phyloP scores from a whole-genome alignment of 35 echinoderm and acorn worm genomes.

The Holothuria glaberrima region DNA sequence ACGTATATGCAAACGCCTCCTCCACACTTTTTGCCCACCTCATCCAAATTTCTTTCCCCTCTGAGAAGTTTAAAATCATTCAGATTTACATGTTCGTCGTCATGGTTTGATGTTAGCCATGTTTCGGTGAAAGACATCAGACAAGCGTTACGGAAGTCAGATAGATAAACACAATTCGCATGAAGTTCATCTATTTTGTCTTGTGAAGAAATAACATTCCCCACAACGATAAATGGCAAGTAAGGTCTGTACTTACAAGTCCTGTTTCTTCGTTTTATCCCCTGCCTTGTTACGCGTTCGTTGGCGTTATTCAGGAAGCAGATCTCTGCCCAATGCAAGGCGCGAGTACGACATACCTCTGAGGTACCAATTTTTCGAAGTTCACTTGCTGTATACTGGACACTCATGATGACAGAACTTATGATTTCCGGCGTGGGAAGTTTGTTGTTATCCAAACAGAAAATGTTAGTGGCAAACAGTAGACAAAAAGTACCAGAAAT shows the following conservation, averaged over 20 bases:
- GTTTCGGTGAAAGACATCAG: slow-evolving; percentile 38
- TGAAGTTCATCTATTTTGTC: slow-evolving; percentile 35
- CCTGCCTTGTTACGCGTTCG: neutral
- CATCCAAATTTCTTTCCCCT: neutral
- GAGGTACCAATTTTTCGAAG: too few species aligned
- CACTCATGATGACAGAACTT: too few species aligned
- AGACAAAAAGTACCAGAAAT: too few species aligned
- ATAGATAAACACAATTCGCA: neutral
- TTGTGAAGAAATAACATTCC: neutral
- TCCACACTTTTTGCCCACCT: neutral
- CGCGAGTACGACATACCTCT: too few species aligned
- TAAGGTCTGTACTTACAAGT: neutral
- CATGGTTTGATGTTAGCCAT: slow-evolving; percentile 5
- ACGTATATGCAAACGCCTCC: neutral
- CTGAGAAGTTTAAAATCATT: slow-evolving; percentile 48
- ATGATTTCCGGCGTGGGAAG: too few species aligned
- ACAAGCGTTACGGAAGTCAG: slow-evolving; percentile 15
- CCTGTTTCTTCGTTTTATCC: neutral
- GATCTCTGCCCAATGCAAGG: too few species aligned
- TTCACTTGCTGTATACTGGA: too few species aligned
- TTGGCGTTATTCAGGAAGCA: neutral
- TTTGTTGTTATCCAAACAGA: too few species aligned
- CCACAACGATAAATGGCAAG: neutral
- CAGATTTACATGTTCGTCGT: slow-evolving; percentile 21
- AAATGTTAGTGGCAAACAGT: too few species aligned